A percentile compares a stretch with the other conserved stretches of the same genome.
Evolutionary conservation across 92 coral and sea anemone genomes (phyloP).

Genomic region (Palythoa caribaeorum): DNA sequence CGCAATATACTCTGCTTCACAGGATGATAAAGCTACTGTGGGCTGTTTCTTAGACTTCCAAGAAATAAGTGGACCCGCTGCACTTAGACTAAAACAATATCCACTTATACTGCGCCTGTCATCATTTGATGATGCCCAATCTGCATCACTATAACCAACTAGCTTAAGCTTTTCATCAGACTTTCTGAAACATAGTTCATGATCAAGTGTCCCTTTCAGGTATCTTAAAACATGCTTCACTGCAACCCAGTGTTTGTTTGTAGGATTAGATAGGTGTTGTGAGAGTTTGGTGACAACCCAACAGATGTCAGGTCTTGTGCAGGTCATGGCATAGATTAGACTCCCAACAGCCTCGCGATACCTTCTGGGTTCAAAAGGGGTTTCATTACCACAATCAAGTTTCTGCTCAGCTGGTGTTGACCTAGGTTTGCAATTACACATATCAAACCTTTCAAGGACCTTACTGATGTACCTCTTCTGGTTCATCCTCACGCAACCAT

Average conservation of each 20-base stretch:
- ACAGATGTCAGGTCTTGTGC: slow-evolving; percentile 64
- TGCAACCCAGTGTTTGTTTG: slow-evolving; percentile 48
- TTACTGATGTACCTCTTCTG: slow-evolving; percentile 44
- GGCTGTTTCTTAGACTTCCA: slow-evolving; percentile 62
- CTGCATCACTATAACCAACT: slow-evolving; percentile 65
- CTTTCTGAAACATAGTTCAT: background rate
- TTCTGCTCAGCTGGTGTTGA: slow-evolving; percentile 60
- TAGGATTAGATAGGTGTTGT: slow-evolving; percentile 40
- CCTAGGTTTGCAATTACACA: slow-evolving; percentile 62
- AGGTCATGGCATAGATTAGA: slow-evolving; percentile 53
- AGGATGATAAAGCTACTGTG: slow-evolving; percentile 56
- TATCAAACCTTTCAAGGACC: slow-evolving; percentile 60
- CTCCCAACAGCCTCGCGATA: slow-evolving; percentile 59
- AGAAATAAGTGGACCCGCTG: slow-evolving; percentile 55
- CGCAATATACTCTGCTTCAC: slow-evolving; percentile 61
- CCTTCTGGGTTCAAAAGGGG: slow-evolving; percentile 35
- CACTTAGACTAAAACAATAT: slow-evolving; percentile 62
- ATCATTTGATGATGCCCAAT: slow-evolving; percentile 65
- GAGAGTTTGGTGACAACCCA: slow-evolving; percentile 55
- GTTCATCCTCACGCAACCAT: slow-evolving; percentile 54
- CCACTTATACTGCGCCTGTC: slow-evolving; percentile 65
- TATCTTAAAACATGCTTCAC: slow-evolving; percentile 55
- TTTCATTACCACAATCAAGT: slow-evolving; percentile 56
- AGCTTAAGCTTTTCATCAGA: background rate
- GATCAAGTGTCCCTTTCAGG: slow-evolving; percentile 55